These are phyloP conservation scores for Didymodactylos carnosus DNA, from an alignment of 2,888 invertebrate genomes.

Conservation along the genomic window DNA sequence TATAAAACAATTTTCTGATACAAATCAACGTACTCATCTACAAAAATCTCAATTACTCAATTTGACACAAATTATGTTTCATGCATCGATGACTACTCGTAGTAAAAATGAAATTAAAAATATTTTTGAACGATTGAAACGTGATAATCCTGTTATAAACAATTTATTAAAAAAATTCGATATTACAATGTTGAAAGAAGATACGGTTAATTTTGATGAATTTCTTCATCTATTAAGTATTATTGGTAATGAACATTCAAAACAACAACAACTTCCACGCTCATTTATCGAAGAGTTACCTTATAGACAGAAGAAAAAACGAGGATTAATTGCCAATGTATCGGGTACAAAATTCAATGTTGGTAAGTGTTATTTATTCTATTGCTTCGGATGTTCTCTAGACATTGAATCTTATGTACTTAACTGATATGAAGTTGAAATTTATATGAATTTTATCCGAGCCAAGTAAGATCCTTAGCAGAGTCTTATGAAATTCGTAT, in stretches of 20 bases:
- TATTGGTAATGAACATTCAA: not conserved
- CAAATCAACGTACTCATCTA: not conserved
- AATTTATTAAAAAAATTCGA: too few species aligned
- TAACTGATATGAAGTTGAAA: too few species aligned
- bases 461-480: too few species aligned
- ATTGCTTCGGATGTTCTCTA: too few species aligned
- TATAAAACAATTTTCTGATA: not conserved
- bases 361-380: not conserved
- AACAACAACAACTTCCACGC: not conserved
- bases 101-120: not conserved
- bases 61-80: too few species aligned
- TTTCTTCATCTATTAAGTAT: not conserved
- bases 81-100: not conserved
- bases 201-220: not conserved
- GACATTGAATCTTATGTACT: too few species aligned
- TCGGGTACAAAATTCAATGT: not conserved
- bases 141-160: too few species aligned
- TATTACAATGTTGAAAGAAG: too few species aligned
- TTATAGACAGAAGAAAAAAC: not conserved
- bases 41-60: not conserved
- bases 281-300: not conserved
- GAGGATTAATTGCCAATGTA: not conserved
- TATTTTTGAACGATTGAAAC: too few species aligned
- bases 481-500: too few species aligned
- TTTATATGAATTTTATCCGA: too few species aligned